These are phyloP conservation scores for Drosophila littoralis DNA, from an alignment of 1,140 invertebrate genomes.

Conservation along the genomic window DNA sequence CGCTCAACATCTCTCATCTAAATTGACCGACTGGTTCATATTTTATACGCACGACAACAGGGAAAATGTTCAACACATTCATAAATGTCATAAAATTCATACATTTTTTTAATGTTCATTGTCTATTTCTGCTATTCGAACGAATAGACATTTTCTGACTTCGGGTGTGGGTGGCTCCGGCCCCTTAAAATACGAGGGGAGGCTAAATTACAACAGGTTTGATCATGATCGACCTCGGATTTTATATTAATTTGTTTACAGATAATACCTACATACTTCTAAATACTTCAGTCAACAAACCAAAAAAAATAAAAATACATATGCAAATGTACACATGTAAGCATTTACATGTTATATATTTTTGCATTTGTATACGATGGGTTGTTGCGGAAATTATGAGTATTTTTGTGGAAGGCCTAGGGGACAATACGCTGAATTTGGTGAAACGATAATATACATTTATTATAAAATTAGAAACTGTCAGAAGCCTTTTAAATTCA, in stretches of 20 bases:
- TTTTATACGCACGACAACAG: conserved; percentile 54
- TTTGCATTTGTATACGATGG: not conserved
- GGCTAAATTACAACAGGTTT: not conserved
- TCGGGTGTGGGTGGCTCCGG: not conserved
- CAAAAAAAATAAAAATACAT: not conserved
- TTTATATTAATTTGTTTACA: not conserved
- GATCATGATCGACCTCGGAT: not conserved
- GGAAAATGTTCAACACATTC: conserved; percentile 55
- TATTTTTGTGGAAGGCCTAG: not conserved
- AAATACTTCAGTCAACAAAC: not conserved
- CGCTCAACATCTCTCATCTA: conserved; percentile 45
- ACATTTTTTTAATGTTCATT: conserved; percentile 56
- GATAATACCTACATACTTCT: not conserved
- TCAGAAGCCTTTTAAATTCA: conserved; percentile 35
- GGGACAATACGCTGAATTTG: not conserved
- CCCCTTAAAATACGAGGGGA: not conserved
- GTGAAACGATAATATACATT: not conserved
- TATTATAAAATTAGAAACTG: conserved; percentile 42
- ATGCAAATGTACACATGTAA: not conserved
- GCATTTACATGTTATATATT: not conserved
- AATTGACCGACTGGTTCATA: conserved; percentile 58
- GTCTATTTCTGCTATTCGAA: conserved; percentile 27
- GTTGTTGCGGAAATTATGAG: conserved; percentile 7
- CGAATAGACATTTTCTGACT: not conserved
- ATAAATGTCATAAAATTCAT: conserved; percentile 72